These are phyloP conservation scores for Drosophila obscura DNA, from an alignment of 1,140 invertebrate genomes.

Conservation along the genomic window DNA sequence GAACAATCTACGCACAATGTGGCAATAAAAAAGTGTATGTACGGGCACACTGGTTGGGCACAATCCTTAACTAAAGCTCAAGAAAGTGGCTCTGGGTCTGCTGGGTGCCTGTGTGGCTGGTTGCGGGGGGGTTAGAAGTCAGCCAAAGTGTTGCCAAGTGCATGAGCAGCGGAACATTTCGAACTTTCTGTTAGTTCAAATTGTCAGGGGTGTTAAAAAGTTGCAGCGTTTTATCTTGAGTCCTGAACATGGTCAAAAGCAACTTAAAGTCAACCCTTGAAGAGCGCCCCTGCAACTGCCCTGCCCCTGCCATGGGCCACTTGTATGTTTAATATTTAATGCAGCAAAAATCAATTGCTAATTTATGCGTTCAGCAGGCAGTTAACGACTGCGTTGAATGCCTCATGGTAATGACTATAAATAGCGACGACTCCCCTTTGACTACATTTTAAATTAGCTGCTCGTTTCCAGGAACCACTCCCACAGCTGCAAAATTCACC, in stretches of 20 bases:
- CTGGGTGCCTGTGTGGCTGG: not conserved
- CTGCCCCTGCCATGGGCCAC: no score
- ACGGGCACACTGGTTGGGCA: conserved; percentile 8
- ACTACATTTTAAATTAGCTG: conserved; percentile 68
- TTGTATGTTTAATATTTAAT: conserved; percentile 58
- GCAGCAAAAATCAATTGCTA: conserved; percentile 60
- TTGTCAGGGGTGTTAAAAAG: conserved; percentile 57
- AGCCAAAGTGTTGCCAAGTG: conserved; percentile 57
- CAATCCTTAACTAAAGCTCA: conserved; percentile 60
- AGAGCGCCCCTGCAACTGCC: not conserved
- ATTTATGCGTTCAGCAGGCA: conserved; percentile 59
- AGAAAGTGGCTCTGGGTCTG: conserved; percentile 1
- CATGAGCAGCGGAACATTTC: conserved; percentile 60
- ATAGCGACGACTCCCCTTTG: conserved; percentile 18
- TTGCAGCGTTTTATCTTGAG: conserved; percentile 37
- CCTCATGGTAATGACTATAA: conserved; percentile 61
- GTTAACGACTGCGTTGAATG: conserved; percentile 38
- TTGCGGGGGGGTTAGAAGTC: conserved; percentile 10
- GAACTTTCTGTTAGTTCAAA: conserved; percentile 58
- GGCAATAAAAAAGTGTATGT: conserved; percentile 58
- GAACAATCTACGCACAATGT: conserved; percentile 63
- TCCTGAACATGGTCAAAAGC: conserved; percentile 29
- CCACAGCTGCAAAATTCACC: not conserved
- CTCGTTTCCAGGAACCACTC: conserved; percentile 47
- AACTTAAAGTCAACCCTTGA: conserved; percentile 31